Percentiles rank a stretch among this genome's conserved stretches.
Evolutionary conservation across 2,113 vertebrate species (phyloP).

Genomic region (Cygnus buccinator): DNA sequence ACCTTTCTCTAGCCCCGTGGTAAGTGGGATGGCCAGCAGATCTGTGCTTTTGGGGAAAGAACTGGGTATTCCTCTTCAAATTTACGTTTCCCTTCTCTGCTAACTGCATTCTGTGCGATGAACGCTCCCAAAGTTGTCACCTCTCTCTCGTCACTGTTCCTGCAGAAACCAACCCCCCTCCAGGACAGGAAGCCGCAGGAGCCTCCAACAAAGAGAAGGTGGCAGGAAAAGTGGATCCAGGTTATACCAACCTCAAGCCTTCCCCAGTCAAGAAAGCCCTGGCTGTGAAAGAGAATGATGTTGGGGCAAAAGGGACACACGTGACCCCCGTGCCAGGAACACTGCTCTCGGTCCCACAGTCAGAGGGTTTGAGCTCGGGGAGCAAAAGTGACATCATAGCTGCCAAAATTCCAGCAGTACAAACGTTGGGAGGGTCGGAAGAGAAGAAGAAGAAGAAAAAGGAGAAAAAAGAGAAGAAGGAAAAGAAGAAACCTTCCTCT

Average conservation of each 20-base stretch:
- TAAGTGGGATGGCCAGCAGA: neutral
- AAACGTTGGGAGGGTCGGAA: neutral
- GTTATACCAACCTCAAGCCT: neutral
- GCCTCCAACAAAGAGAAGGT: neutral
- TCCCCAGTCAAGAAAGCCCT: constrained; percentile 24
- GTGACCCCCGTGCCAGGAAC: neutral
- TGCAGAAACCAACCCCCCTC: neutral
- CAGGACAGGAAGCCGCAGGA: neutral
- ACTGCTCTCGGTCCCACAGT: neutral
- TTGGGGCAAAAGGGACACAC: neutral
- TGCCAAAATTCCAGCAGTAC: neutral
- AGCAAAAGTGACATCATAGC: neutral
- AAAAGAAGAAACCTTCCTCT: constrained; percentile 29
- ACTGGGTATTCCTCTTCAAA: neutral
- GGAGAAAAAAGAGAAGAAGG: constrained; percentile 55
- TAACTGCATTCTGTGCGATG: neutral
- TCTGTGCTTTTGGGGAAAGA: neutral
- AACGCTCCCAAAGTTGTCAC: neutral
- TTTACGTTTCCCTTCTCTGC: neutral
- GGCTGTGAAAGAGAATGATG: neutral
- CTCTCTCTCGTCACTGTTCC: neutral
- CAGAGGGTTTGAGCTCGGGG: neutral
- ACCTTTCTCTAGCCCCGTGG: neutral
- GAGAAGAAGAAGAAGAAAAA: constrained; percentile 62
- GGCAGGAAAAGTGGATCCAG: neutral